phyloP scores from a whole-genome alignment of 1,140 invertebrate genomes.

The Arion vulgaris region DNA sequence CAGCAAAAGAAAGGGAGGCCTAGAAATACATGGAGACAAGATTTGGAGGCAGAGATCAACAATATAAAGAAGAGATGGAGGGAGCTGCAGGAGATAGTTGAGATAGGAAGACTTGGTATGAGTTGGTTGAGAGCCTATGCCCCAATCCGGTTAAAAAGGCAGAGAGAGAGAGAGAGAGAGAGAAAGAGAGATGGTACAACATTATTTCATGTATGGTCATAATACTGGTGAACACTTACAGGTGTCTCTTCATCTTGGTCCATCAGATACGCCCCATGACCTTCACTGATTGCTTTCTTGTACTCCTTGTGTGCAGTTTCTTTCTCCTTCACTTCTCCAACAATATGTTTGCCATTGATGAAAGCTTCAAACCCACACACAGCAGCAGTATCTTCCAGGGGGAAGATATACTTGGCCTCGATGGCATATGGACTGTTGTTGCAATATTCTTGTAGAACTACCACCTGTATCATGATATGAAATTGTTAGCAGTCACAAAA shows the following conservation, averaged over 20 bases:
- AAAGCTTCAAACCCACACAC: conserved; percentile 74
- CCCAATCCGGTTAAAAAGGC: too few species aligned
- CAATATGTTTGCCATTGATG: conserved; percentile 72
- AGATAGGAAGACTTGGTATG: too few species aligned
- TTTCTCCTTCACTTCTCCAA: conserved; percentile 75
- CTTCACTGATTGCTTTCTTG: conserved; percentile 72
- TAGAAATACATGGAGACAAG: too few species aligned
- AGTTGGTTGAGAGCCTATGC: too few species aligned
- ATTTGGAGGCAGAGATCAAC: too few species aligned
- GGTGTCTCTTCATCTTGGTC: conserved; percentile 73
- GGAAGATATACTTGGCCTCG: conserved; percentile 74
- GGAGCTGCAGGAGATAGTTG: too few species aligned
- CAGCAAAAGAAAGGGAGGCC: too few species aligned
- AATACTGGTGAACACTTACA: conserved; percentile 52
- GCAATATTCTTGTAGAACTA: conserved; percentile 71
- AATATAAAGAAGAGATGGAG: too few species aligned
- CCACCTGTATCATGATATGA: conserved; percentile 58
- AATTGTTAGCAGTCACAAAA: background rate
- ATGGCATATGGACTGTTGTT: conserved; percentile 63
- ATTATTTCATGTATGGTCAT: conserved; percentile 12
- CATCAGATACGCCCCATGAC: conserved; percentile 75
- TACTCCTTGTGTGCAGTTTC: conserved; percentile 73
- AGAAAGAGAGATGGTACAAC: too few species aligned
- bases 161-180: too few species aligned
- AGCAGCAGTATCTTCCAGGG: conserved; percentile 71